phyloP scores from a whole-genome alignment of 2,888 invertebrate species.

The Listrodromus nycthemerus region DNA sequence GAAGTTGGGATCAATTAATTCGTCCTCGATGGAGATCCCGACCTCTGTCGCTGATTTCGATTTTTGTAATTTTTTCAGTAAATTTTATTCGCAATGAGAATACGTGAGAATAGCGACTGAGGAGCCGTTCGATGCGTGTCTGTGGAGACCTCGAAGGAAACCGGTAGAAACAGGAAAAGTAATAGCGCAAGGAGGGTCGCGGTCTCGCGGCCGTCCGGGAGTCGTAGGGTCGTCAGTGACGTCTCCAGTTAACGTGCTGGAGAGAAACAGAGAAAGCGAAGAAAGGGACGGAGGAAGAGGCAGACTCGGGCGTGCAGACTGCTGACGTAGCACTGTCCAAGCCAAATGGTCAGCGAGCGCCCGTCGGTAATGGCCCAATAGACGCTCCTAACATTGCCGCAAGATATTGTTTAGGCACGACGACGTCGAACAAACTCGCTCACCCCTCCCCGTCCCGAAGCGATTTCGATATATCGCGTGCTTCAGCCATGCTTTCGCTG shows the following conservation, averaged over 20 bases:
- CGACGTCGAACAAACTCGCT: constrained; percentile 58
- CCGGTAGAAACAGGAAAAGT: constrained; percentile 48
- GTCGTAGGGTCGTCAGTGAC: constrained; percentile 53
- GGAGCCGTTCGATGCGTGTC: not conserved
- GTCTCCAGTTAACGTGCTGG: constrained; percentile 52
- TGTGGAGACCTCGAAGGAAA: constrained; percentile 26
- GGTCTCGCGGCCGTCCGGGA: constrained; percentile 46
- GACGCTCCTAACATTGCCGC: constrained; percentile 84
- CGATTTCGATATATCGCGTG: constrained; percentile 58
- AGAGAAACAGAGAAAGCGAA: constrained; percentile 70
- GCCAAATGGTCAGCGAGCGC: constrained; percentile 82
- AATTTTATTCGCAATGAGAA: no score
- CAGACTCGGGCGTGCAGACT: constrained; percentile 73
- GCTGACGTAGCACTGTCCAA: constrained; percentile 83
- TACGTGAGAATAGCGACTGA: not conserved
- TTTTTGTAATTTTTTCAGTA: no score
- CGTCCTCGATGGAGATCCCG: not conserved
- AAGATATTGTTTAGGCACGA: constrained; percentile 84
- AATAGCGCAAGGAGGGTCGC: constrained; percentile 55
- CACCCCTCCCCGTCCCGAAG: constrained; percentile 24
- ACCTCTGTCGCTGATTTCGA: not conserved
- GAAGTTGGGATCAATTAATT: not conserved
- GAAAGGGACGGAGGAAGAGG: constrained; percentile 67
- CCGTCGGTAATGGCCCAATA: constrained; percentile 84
- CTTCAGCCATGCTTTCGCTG: constrained; percentile 48